A percentile compares a stretch with the other conserved stretches of the same genome.
Conservation (phyloP, 2,888 invertebrate species). For the Buathra laborator region DNA sequence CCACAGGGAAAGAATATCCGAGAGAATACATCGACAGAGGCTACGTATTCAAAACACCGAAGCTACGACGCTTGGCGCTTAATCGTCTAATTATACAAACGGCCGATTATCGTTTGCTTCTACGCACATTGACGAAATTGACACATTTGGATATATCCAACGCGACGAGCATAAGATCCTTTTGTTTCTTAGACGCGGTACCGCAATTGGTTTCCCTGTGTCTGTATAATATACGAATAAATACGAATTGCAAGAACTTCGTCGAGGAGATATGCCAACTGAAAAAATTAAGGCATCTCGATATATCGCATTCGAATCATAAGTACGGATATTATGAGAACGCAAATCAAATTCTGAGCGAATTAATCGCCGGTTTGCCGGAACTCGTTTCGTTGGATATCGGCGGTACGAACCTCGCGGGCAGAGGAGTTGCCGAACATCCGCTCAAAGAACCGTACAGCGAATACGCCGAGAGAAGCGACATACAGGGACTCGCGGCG, state of each 20-base stretch:
- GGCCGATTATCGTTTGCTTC: constrained; percentile 86
- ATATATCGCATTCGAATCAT: constrained; percentile 92
- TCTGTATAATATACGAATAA: constrained; percentile 90
- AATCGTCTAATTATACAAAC: constrained; percentile 86
- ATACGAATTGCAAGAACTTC: constrained; percentile 77
- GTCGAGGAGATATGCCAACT: constrained; percentile 84
- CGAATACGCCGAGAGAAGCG: constrained; percentile 85
- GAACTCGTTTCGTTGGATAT: constrained; percentile 94
- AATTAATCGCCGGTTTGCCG: constrained; percentile 91
- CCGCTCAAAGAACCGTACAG: constrained; percentile 70
- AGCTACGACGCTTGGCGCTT: constrained; percentile 87
- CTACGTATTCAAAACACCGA: constrained; percentile 87
- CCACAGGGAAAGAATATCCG: constrained; percentile 69
- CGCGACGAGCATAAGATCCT: constrained; percentile 88
- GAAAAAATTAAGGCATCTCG: constrained; percentile 89
- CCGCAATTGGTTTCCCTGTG: constrained; percentile 91
- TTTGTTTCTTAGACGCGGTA: constrained; percentile 89
- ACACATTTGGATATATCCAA: constrained; percentile 91
- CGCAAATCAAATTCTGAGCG: constrained; percentile 90
- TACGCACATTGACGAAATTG: constrained; percentile 88
- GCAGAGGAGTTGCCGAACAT: constrained; percentile 91
- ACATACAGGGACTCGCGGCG: constrained; percentile 95
- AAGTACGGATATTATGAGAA: constrained; percentile 91
- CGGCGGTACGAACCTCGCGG: constrained; percentile 98
- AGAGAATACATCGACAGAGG: constrained; percentile 84